Percentiles rank a stretch among this genome's conserved stretches.
Evolutionary conservation across 2,113 vertebrate species (phyloP).

Genomic region (Saccopteryx bilineata): DNA sequence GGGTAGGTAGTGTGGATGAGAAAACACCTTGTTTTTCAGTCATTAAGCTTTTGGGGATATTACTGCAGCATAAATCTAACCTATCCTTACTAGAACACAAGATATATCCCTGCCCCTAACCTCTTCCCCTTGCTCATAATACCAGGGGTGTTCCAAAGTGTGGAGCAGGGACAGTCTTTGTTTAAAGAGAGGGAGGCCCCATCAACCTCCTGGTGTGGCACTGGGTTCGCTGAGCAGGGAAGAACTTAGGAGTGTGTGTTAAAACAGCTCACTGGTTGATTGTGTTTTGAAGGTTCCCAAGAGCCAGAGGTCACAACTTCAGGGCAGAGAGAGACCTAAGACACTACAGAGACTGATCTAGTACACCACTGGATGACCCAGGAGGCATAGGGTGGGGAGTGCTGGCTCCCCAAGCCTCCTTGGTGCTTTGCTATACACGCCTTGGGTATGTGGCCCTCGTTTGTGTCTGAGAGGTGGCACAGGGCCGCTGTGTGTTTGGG

Average conservation of each 20-base stretch:
- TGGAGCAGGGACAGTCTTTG: not conserved
- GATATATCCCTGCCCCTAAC: accelerated
- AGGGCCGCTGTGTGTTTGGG: not conserved
- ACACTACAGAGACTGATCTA: not conserved
- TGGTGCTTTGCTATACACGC: not conserved
- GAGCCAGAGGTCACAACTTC: not conserved
- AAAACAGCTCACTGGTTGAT: not conserved
- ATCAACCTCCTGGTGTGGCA: not conserved
- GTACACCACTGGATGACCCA: too few relatives aligned
- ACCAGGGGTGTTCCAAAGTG: not conserved
- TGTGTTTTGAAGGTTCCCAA: not conserved
- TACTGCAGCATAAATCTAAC: not conserved
- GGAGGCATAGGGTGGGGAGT: accelerated
- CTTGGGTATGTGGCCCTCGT: not conserved
- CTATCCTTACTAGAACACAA: not conserved
- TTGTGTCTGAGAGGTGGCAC: not conserved
- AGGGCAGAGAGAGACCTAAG: too few relatives aligned
- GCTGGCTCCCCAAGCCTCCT: too few relatives aligned
- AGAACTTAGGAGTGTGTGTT: not conserved
- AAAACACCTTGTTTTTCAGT: not conserved
- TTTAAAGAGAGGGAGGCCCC: not conserved
- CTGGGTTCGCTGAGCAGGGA: not conserved
- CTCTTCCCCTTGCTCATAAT: not conserved
- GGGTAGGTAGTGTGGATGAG: not conserved
- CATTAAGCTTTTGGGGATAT: not conserved